Evolutionary conservation across 2,113 vertebrate species (phyloP).

Genomic region (Rhodinocichla rosea): DNA sequence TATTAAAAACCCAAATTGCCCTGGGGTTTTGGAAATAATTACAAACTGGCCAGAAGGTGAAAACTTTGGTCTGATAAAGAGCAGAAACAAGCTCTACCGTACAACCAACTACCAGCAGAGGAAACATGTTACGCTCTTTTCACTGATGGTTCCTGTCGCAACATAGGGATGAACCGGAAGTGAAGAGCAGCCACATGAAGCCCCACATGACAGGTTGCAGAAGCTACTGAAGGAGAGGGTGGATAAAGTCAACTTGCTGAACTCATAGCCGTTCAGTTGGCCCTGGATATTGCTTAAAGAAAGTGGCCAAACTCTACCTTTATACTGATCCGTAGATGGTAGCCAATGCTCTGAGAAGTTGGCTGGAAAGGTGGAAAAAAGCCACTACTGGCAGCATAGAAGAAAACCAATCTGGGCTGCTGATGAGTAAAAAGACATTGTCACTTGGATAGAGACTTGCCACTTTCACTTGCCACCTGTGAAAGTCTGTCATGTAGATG

Average conservation of each 20-base stretch:
- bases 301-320: neutral
- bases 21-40: neutral
- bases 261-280: neutral
- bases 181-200: neutral
- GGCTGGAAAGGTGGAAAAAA: neutral
- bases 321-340: neutral
- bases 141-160: neutral
- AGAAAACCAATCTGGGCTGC: neutral
- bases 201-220: fast-evolving
- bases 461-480: neutral
- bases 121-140: neutral
- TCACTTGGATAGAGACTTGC: neutral
- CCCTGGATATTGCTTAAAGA: neutral
- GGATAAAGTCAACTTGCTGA: neutral
- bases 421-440: neutral
- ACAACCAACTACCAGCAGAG: neutral
- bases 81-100: neutral
- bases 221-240: neutral
- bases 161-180: neutral
- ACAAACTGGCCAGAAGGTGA: neutral
- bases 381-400: neutral
- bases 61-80: neutral
- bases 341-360: neutral
- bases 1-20: neutral
- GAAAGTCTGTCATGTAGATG: neutral